These are phyloP conservation scores for Microtus ochrogaster DNA, from an alignment of 2,113 vertebrate species.

Conservation along the genomic window DNA sequence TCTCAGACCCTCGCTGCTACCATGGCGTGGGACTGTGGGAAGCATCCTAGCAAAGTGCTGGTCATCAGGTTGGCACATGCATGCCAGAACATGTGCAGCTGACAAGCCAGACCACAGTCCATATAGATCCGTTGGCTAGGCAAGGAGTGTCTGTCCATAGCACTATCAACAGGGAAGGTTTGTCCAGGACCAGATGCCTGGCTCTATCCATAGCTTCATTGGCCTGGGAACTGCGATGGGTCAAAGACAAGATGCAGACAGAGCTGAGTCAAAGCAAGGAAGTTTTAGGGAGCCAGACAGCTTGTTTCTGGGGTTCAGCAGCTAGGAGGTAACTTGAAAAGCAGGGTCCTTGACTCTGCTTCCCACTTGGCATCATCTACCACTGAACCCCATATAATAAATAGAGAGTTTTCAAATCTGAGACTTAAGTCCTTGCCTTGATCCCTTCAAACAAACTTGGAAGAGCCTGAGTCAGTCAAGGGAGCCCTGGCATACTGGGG, in stretches of 20 bases:
- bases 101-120: background rate
- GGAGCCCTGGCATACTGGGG: background rate
- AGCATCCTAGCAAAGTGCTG: background rate
- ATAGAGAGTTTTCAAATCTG: background rate
- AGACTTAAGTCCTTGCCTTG: background rate
- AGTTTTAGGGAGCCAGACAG: rapidly evolving
- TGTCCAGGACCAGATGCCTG: background rate
- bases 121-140: background rate
- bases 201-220: background rate
- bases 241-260: background rate
- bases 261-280: background rate
- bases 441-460: background rate
- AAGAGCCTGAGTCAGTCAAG: background rate
- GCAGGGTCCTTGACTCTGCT: background rate
- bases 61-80: too few relatives aligned
- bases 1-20: background rate
- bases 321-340: background rate
- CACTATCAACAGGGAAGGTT: background rate
- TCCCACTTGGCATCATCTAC: background rate
- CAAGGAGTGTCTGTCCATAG: too few relatives aligned
- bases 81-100: background rate
- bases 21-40: background rate
- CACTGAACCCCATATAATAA: background rate
- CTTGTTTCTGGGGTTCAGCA: background rate
- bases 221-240: background rate